A percentile compares a stretch with the other conserved stretches of the same genome.
Evolutionary conservation across 2,797 vertebrate genomes (phyloP).

Genomic region (Sebastes trivittatus): DNA sequence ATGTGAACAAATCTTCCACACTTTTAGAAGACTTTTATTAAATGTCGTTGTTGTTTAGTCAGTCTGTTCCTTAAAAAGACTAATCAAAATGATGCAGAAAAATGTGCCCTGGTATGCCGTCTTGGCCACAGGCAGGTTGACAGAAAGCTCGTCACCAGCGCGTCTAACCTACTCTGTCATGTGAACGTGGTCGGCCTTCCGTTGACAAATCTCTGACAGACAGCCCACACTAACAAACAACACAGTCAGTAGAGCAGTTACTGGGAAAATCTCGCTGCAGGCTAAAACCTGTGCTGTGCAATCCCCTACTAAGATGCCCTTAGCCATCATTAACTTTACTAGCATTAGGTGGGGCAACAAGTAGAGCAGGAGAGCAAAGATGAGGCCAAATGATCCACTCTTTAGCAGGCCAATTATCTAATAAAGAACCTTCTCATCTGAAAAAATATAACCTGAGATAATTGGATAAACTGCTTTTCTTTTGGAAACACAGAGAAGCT

Average conservation of each 20-base stretch:
- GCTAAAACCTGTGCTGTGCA: conserved; percentile 33
- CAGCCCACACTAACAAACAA: background rate
- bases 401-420: background rate
- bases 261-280: background rate
- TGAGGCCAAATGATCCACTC: background rate
- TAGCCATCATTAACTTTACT: background rate
- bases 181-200: conserved; percentile 7
- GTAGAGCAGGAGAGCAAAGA: conserved; percentile 6
- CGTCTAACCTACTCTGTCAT: conserved; percentile 1
- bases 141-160: conserved; percentile 3
- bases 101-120: background rate
- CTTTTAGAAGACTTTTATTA: background rate
- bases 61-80: background rate
- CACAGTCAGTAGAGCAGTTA: background rate
- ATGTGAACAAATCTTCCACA: background rate
- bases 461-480: background rate
- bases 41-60: background rate
- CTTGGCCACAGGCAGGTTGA: background rate
- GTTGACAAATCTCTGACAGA: conserved; percentile 8
- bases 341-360: conserved; percentile 5
- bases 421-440: background rate
- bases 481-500: background rate
- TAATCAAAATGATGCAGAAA: background rate
- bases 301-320: conserved; percentile 6
- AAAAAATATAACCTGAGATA: background rate